Evolutionary conservation across 2,797 vertebrate species (phyloP), one percentile per base, ranked within the genome.

Genomic region (Acanthurus tractus): DNA sequence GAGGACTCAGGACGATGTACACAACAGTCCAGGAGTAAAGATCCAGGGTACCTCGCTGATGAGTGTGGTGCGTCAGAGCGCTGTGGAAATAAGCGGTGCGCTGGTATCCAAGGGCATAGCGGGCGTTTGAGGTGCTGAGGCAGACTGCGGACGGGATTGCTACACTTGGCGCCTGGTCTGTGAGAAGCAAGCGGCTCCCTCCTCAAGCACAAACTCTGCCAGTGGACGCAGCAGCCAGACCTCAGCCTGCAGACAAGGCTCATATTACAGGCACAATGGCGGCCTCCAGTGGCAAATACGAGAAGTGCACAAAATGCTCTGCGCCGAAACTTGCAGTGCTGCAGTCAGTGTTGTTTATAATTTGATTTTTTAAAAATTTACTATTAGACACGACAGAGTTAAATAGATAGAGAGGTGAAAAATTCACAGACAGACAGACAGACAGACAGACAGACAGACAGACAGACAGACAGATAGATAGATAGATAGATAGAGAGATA

Each of bases 21-120:
- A 44, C 63, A 67, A 66, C 70, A 69, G 79, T 69, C 76, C 50
- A 38, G 64, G 34, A 86, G 86, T 69, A 82, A 38, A 69, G 58
- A 84, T 85, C 87, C 86, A 78, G 79, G 78, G 73, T 38, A 40
- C 40, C 70, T 84, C 57, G 64, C 20, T 22, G 49, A 65, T 62
- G 57, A 54, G 52, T 46, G 18, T 61, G 62, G 68, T 59, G 17
- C 50, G 83, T 93, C 86, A 85, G 68, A 54, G 74, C 72, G 79
- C 6, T 76, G 72, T 45, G 70, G 68, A 70, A 46, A 72, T 64
- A 83, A 84, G 80, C 79, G 62, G 70, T 62, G 78, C 84, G 71
- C 76, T 78, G 57, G 86, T 82, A 78, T 94, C 91, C 93, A 91
- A 92, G 91, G 93, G 86, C 93, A 95, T 93, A 79, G 90, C 90